phyloP scores from a whole-genome alignment of 2,888 invertebrate genomes.

The Odontomyia ornata region DNA sequence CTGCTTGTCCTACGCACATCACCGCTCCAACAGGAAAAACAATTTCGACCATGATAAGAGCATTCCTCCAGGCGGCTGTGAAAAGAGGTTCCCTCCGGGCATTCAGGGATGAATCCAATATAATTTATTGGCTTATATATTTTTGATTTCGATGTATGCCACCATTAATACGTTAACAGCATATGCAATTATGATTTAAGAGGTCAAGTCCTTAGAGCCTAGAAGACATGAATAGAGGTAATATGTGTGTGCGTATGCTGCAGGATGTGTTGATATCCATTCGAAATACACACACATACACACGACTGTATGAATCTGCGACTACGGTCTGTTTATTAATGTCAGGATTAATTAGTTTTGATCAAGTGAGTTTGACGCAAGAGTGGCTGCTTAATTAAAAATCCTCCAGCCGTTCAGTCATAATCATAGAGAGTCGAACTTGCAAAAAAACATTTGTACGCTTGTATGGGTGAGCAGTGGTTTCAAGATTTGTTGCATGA shows the following conservation, averaged over 20 bases:
- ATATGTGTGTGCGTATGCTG: neutral
- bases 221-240: neutral
- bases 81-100: slow-evolving; percentile 11
- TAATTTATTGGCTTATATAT: slow-evolving; percentile 41
- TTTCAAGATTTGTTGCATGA: no score
- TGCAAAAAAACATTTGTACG: neutral
- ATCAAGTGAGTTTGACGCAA: slow-evolving; percentile 8
- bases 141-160: slow-evolving; percentile 31
- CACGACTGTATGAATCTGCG: neutral
- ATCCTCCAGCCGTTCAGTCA: neutral
- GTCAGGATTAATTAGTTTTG: slow-evolving; percentile 9
- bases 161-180: slow-evolving; percentile 19
- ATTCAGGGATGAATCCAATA: slow-evolving; percentile 35
- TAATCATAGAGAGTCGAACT: neutral
- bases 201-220: neutral
- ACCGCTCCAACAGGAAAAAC: slow-evolving; percentile 4
- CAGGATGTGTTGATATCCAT: neutral
- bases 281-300: neutral
- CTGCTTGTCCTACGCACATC: neutral
- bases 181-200: slow-evolving; percentile 25
- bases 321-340: neutral
- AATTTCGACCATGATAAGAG: slow-evolving; percentile 37
- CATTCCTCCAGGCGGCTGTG: slow-evolving; percentile 5
- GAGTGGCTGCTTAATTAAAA: neutral
- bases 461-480: no score